Evolutionary conservation across 2,888 invertebrate genomes (phyloP).

Genomic region (Hydriomena furcata): DNA sequence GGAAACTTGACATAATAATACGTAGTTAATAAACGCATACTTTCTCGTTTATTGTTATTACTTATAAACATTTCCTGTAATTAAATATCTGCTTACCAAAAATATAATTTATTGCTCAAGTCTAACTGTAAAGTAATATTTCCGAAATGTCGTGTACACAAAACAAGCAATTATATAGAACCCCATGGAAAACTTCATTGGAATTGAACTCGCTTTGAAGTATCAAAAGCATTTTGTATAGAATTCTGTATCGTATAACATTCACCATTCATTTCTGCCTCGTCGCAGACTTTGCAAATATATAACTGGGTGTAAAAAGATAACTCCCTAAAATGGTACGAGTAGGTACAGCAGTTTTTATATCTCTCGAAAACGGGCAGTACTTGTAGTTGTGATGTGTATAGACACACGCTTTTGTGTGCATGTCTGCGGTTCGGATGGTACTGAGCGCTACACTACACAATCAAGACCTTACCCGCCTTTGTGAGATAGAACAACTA

Average conservation of each 20-base stretch:
- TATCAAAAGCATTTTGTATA: conserved; percentile 39
- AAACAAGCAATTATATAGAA: conserved; percentile 44
- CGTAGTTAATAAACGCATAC: too few species aligned
- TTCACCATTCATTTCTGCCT: conserved; percentile 44
- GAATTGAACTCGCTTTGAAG: conserved; percentile 57
- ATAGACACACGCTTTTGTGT: too few species aligned
- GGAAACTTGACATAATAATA: too few species aligned
- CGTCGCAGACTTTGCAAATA: conserved; percentile 37
- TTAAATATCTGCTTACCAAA: conserved; percentile 27
- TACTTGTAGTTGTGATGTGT: too few species aligned
- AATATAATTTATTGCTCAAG: conserved; percentile 26
- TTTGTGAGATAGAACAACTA: too few species aligned
- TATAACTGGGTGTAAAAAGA: not conserved
- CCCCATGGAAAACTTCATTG: conserved; percentile 31
- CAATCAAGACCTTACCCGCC: too few species aligned
- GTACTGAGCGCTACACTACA: too few species aligned
- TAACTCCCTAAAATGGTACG: too few species aligned
- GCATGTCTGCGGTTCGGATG: too few species aligned
- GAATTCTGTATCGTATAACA: conserved; percentile 36
- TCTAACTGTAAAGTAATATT: conserved; percentile 29
- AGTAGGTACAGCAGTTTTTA: too few species aligned
- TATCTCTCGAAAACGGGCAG: too few species aligned
- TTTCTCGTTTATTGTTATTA: conserved; percentile 16
- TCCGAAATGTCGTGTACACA: conserved; percentile 28
- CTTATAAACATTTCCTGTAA: conserved; percentile 25